Evolutionary conservation across 1,140 invertebrate genomes (phyloP).

Genomic region (Eriocheir sinensis): DNA sequence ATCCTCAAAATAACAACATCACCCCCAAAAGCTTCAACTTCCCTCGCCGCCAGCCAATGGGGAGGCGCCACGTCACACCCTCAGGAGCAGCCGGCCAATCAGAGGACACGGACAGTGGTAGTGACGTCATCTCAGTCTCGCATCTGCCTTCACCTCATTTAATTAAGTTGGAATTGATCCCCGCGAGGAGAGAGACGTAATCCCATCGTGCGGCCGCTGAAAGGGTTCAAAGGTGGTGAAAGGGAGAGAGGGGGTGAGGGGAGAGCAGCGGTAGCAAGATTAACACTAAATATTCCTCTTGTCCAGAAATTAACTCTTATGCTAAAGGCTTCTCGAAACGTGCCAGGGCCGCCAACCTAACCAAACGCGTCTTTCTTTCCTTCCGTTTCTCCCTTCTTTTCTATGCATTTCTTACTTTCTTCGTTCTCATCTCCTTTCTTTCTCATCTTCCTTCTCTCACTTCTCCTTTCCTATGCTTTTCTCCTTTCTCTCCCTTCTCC

Average conservation of each 20-base stretch:
- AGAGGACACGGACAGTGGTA: background rate
- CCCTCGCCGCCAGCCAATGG: background rate
- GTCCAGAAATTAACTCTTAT: too few relatives aligned
- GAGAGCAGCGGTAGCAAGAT: too few relatives aligned
- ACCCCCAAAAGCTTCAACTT: background rate
- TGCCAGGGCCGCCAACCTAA: too few relatives aligned
- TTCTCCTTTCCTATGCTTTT: too few relatives aligned
- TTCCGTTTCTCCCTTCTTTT: too few relatives aligned
- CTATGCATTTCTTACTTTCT: too few relatives aligned
- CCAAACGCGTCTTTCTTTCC: too few relatives aligned
- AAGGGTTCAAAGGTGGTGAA: background rate
- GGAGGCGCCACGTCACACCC: background rate
- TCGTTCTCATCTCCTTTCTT: too few relatives aligned
- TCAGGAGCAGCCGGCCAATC: background rate
- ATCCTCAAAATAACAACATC: background rate
- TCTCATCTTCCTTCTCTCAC: too few relatives aligned
- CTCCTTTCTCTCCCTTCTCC: too few relatives aligned
- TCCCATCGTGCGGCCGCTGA: background rate
- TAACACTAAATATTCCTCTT: too few relatives aligned
- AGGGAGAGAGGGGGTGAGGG: background rate
- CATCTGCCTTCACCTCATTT: background rate
- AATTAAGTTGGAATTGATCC: slow-evolving; percentile 3
- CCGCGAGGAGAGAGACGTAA: background rate
- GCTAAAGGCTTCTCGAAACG: too few relatives aligned
- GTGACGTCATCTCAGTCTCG: background rate